Base-by-base conservation (phyloP, 1,140 invertebrate species). In the Lepidotrigona ventralis region DNA sequence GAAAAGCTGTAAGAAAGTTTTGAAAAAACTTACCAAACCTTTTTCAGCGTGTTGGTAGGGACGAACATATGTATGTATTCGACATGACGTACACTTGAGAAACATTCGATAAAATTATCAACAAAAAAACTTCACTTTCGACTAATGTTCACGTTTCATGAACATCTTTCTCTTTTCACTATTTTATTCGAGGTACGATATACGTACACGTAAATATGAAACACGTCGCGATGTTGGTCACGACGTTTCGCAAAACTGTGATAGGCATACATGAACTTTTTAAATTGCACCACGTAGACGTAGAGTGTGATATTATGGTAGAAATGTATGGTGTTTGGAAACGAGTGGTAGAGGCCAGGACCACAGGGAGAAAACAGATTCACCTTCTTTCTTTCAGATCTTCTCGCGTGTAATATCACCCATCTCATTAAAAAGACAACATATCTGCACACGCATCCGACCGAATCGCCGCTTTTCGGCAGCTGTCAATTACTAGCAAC, bases 401-500 rank as follows among this genome's bases (percentile, higher is more conserved):
- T 63, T n/a, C 9, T 14, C 33, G 15, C 51, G 6, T 51, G 3
- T 58, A n/a, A 26, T 73, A 73, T 79, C 21, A 39, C 51, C 29
- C 54, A 78, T 78, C 39, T 53, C 33, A 51, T 56, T 76, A 63
- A 29, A 1, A 8, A 68, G 39, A 63, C 69, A 23, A 83, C 64
- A 29, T 64, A 68, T 74, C 39, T 68, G 51, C 51, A 66, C 53
- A 29, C 72, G 46, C 75, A 70, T 80, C 71, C 51, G 51, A 66
- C 29, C 76, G 71, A 85, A 73, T 90, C 85, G 91, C 86, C 85
- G 87, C 88, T 91, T 92, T 92, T 92, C 91, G 91, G 90, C 91
- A 91, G 91, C 92, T 92, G 91, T 93, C 92, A 93, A 91, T 91
- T 92, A 93, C 88, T 85, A 81, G 90, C 79, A 86, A 90, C 88